These are phyloP conservation scores for Brienomyrus brachyistius DNA, from an alignment of 2,113 vertebrate species.

Conservation along the genomic window DNA sequence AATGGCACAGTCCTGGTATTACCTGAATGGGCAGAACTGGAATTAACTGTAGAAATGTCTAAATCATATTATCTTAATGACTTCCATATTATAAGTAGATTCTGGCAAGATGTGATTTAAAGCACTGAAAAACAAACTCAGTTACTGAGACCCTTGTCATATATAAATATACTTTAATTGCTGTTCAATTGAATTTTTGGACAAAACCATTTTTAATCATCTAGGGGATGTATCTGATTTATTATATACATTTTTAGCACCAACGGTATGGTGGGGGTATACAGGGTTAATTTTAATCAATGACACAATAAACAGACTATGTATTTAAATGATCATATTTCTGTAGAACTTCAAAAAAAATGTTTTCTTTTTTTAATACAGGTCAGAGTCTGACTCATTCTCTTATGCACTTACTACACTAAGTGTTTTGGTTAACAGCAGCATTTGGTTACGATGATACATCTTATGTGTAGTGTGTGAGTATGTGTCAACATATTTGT, in stretches of 20 bases:
- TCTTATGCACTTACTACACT: conserved; percentile 24
- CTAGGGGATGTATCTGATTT: conserved; percentile 8
- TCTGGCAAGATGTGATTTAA: conserved; percentile 24
- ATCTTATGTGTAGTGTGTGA: conserved; percentile 30
- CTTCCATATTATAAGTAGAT: conserved; percentile 29
- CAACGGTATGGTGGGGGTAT: neutral
- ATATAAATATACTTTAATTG: conserved; percentile 24
- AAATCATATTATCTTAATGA: conserved; percentile 23
- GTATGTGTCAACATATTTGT: conserved; percentile 21
- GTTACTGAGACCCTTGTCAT: conserved; percentile 20
- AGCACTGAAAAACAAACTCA: conserved; percentile 21
- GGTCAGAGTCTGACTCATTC: conserved; percentile 14
- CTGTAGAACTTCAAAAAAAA: conserved; percentile 14
- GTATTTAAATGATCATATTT: conserved; percentile 2
- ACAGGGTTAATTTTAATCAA: conserved; percentile 12
- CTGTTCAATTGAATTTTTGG: conserved; percentile 16
- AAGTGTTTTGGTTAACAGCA: conserved; percentile 55
- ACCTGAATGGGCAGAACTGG: conserved; percentile 15
- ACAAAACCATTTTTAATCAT: conserved; percentile 22
- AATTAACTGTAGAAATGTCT: conserved; percentile 20
- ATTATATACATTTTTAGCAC: conserved; percentile 9
- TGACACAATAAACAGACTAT: neutral
- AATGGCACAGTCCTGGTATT: conserved; percentile 12
- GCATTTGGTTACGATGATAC: conserved; percentile 48
- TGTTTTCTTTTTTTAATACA: conserved; percentile 6